These are phyloP conservation scores for Pandemis heparana DNA, from an alignment of 2,888 invertebrate genomes.

Conservation along the genomic window DNA sequence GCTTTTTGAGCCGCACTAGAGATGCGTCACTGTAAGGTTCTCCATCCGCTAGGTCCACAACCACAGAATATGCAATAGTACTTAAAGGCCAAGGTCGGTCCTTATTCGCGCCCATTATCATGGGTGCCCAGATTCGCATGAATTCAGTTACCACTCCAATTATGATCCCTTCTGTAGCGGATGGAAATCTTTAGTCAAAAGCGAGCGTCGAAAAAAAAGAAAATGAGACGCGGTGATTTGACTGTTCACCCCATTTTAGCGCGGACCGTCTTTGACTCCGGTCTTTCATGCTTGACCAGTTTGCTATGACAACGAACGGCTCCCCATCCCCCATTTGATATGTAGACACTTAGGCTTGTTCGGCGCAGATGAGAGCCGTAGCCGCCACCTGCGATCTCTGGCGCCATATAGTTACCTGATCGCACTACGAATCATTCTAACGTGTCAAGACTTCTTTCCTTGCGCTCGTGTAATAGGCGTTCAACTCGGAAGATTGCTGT, in stretches of 20 bases:
- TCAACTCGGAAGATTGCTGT: slow-evolving; percentile 26
- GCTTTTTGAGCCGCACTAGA: slow-evolving; percentile 8
- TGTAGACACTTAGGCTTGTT: slow-evolving; percentile 54
- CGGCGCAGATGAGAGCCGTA: slow-evolving; percentile 69
- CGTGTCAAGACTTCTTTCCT: slow-evolving; percentile 58
- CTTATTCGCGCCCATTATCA: too few species aligned
- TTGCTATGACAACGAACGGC: slow-evolving; percentile 65
- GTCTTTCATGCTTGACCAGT: slow-evolving; percentile 56
- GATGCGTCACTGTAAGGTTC: slow-evolving; percentile 5
- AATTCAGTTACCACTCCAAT: neutral
- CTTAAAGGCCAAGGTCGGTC: too few species aligned
- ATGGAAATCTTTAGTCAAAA: slow-evolving; percentile 1
- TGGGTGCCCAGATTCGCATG: neutral
- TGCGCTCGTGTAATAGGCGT: slow-evolving; percentile 35
- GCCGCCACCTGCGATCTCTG: slow-evolving; percentile 70
- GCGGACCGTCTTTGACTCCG: slow-evolving; percentile 46
- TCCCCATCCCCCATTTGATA: slow-evolving; percentile 26
- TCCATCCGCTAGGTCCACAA: neutral
- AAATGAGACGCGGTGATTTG: neutral
- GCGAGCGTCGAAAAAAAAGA: slow-evolving; percentile 25
- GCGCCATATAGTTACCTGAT: slow-evolving; percentile 72
- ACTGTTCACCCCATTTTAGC: neutral
- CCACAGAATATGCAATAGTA: neutral
- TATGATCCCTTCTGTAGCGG: neutral
- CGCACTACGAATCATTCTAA: slow-evolving; percentile 64